Evolutionary conservation across 2,888 invertebrate genomes (phyloP), one percentile per base, ranked within the genome.

Genomic region (Oconnorella tubifera): DNA sequence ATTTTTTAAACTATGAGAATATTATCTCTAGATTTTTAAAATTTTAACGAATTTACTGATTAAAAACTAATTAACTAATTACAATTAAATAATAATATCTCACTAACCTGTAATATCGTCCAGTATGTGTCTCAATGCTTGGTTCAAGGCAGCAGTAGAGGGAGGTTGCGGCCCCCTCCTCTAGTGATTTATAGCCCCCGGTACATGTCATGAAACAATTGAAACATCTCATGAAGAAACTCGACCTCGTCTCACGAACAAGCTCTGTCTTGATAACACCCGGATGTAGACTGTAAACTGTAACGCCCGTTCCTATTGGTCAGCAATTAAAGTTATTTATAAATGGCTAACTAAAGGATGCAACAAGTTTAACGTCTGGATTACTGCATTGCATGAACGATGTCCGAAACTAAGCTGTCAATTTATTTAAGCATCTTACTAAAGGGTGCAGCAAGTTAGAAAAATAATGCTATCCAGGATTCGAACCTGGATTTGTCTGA

Each of bases 241-340:
- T 48, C 19, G 57, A 61, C 40, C 33, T 62, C 25, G 73, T 31
- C 59, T 75, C 66, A 28, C 75, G 65, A 14, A 53, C 64, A n/a
- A 76, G 57, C 50, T 75, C 71, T 31, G 76, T 76, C 4, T 64
- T 56, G 1, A 77, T 72, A 0, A 69, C 53, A 4, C 77, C 77
- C 1, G 76, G 76, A 59, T 77, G 76, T 6, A 77, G 56, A 19
- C 68, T 55, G 64, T 71, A 72, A 1, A 68, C 65, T 2, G 72
- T 72, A 25, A 76, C 75, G 10, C 67, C 71, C 6, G 53, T 51
- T 6, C 53, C 53, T 51, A 27, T 6, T 19, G 40, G n/a, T n/a
- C n/a, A n/a, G n/a, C n/a, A n/a, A n/a, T n/a, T n/a, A n/a, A n/a
- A n/a, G n/a, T n/a, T n/a, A n/a, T n/a, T n/a, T n/a, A n/a, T n/a